Percentiles rank a stretch among this genome's conserved stretches.
Evolutionary conservation across 2,888 invertebrate genomes (phyloP).

Genomic region (Galerucella pusilla): DNA sequence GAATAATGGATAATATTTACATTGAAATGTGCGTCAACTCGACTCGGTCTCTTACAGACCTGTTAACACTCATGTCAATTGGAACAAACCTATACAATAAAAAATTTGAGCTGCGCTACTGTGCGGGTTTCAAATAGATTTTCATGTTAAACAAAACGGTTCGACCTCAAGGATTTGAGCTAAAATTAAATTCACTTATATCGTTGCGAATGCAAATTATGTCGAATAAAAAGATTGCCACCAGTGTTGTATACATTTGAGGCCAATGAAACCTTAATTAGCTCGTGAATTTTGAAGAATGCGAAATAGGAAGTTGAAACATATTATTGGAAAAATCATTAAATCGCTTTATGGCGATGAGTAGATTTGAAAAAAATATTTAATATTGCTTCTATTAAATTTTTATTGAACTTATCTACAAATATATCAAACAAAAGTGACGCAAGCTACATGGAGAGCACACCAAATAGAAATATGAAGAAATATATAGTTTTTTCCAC

Average conservation of each 20-base stretch:
- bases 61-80: not conserved
- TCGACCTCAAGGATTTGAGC: conserved; percentile 12
- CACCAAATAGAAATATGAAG: no score
- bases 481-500: no score
- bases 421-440: no score
- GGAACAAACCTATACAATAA: not conserved
- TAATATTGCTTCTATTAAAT: no score
- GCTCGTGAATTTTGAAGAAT: conserved; percentile 6
- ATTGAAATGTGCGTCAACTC: no score
- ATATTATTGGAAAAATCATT: not conserved
- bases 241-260: not conserved
- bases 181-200: conserved; percentile 14
- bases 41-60: no score
- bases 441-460: no score
- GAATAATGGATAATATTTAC: no score
- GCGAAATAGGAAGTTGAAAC: conserved; percentile 15
- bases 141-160: conserved; percentile 7
- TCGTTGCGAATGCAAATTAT: conserved; percentile 33
- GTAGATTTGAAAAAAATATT: no score
- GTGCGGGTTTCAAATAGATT: conserved; percentile 6
- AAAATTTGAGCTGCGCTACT: conserved; percentile 1
- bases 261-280: conserved; percentile 32
- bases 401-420: no score
- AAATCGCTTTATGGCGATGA: no score
- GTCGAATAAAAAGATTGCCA: conserved; percentile 19